These are phyloP conservation scores for Fragum sueziense DNA, from an alignment of 2,888 invertebrate species.

Conservation along the genomic window DNA sequence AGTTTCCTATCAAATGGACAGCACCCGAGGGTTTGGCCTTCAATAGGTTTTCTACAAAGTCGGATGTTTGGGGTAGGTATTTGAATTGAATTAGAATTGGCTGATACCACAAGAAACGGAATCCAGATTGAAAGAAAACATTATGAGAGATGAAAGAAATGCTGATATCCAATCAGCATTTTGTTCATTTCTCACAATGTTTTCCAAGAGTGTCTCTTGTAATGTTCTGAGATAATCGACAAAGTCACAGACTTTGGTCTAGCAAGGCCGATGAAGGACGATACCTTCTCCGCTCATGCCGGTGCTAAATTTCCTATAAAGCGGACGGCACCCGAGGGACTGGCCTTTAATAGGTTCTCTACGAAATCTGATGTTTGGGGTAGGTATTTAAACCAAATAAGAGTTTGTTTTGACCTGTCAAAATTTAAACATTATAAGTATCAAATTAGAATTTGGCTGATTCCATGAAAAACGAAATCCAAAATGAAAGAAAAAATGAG, in stretches of 20 bases:
- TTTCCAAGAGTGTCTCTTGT: too few relatives aligned
- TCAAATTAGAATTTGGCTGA: too few relatives aligned
- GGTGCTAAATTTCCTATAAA: constrained; percentile 99
- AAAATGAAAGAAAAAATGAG: too few relatives aligned
- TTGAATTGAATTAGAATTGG: background rate
- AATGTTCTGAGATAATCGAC: too few relatives aligned
- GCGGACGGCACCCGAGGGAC: constrained; percentile 99
- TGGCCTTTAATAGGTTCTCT: constrained; percentile 99
- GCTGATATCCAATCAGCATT: too few relatives aligned
- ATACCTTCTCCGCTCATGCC: constrained; percentile 99
- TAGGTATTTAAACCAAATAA: too few relatives aligned
- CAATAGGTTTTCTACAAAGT: constrained; percentile 98
- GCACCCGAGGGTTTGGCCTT: constrained; percentile 99
- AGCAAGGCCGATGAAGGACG: constrained; percentile 98
- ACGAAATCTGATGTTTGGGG: constrained; percentile 88
- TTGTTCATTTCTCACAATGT: background rate
- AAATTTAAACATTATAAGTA: too few relatives aligned
- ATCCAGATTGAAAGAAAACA: too few relatives aligned
- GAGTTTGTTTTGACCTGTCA: too few relatives aligned
- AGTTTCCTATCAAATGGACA: constrained; percentile 99
- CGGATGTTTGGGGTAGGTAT: constrained; percentile 84
- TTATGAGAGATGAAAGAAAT: too few relatives aligned
- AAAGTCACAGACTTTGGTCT: constrained; percentile 99
- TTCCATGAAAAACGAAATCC: background rate
- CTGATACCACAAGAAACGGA: background rate